These are phyloP conservation scores for Babylonia areolata DNA, from an alignment of 1,140 invertebrate species.

Conservation along the genomic window DNA sequence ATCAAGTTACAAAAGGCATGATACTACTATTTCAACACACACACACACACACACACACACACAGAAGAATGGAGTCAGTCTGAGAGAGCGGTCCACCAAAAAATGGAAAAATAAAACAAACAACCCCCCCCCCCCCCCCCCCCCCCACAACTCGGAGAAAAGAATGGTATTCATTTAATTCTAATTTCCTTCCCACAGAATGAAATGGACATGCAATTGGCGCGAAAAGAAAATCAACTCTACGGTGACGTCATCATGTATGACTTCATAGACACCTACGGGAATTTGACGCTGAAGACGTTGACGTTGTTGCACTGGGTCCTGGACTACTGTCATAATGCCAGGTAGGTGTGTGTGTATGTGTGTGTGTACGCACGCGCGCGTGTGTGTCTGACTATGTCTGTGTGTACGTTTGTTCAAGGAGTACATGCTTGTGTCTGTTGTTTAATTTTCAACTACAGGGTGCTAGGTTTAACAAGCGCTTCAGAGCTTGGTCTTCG, in stretches of 20 bases:
- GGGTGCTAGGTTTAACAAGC: no score
- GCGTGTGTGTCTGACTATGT: background rate
- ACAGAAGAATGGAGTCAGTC: no score
- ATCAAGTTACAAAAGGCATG: no score
- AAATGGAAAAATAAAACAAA: no score
- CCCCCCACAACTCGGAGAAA: no score
- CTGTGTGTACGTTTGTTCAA: background rate
- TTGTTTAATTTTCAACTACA: no score
- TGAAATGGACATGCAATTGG: background rate
- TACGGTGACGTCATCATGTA: constrained; percentile 86
- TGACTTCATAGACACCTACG: constrained; percentile 85
- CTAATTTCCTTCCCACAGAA: background rate
- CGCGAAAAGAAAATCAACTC: constrained; percentile 78
- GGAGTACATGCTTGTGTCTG: background rate
- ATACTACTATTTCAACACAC: no score
- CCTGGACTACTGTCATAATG: constrained; percentile 80
- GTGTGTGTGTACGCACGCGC: background rate
- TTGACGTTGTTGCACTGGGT: constrained; percentile 88
- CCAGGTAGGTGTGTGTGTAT: constrained; percentile 59
- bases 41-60: no score
- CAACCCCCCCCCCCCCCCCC: no score
- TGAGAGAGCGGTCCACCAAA: no score
- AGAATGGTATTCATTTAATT: no score
- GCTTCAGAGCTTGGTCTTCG: no score
- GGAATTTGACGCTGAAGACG: constrained; percentile 91